These are phyloP conservation scores for Lepidurus apus DNA, from an alignment of 1,140 invertebrate genomes.

Conservation along the genomic window DNA sequence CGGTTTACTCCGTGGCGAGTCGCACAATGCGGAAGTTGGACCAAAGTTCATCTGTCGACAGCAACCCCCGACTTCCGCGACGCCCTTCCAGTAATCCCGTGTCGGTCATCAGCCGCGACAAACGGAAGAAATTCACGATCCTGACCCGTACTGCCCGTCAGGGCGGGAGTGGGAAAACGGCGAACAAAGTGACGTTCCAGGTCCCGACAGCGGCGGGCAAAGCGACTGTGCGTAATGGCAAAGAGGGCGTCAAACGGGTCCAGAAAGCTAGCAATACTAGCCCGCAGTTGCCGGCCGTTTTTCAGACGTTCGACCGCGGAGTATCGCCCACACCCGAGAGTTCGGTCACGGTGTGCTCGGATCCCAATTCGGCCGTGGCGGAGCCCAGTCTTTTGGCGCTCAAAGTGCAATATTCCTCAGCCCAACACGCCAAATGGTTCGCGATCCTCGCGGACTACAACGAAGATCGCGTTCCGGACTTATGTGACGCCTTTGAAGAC, in stretches of 20 bases:
- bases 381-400: background rate
- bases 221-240: background rate
- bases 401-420: background rate
- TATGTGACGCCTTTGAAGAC: background rate
- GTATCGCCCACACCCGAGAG: background rate
- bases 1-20: background rate
- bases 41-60: background rate
- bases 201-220: background rate
- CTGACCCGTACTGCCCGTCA: background rate
- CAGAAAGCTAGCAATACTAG: background rate
- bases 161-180: background rate
- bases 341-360: background rate
- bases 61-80: background rate
- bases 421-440: background rate
- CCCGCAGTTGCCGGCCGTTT: background rate
- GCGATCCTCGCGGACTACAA: background rate
- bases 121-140: background rate
- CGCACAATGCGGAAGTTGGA: background rate
- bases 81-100: background rate
- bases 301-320: constrained; percentile 1
- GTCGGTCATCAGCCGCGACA: background rate
- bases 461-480: background rate
- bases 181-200: background rate
- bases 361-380: background rate
- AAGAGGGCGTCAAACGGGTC: background rate